A percentile compares a stretch with the other conserved stretches of the same genome.
Evolutionary conservation across 2,797 vertebrate species (phyloP).

Genomic region (Pangasius sanitwongsei): DNA sequence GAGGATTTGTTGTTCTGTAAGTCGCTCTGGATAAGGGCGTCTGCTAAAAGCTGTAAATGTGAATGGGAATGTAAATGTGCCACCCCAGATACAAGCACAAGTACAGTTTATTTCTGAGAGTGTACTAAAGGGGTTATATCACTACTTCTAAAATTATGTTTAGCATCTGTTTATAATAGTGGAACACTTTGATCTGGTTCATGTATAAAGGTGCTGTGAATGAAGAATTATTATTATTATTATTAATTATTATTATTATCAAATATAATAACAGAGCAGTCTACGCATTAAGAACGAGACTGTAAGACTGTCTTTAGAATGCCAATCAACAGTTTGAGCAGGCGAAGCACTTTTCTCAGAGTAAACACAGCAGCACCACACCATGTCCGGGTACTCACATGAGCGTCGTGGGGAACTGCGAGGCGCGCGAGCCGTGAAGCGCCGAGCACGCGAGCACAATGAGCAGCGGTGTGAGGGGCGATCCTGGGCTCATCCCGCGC

Average conservation of each 20-base stretch:
- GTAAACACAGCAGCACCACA: not conserved
- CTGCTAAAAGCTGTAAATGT: not conserved
- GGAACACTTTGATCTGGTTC: not conserved
- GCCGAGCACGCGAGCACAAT: conserved; percentile 75
- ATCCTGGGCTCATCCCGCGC: conserved; percentile 66
- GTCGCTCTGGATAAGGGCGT: not conserved
- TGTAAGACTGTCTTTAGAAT: not conserved
- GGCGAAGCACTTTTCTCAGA: conserved; percentile 5
- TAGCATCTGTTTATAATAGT: not conserved
- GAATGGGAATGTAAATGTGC: not conserved
- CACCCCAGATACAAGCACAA: not conserved
- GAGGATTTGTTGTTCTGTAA: conserved; percentile 11
- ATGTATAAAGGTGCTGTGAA: not conserved
- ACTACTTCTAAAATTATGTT: not conserved
- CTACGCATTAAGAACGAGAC: too few relatives aligned
- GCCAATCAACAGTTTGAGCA: conserved; percentile 29
- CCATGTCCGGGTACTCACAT: conserved; percentile 81
- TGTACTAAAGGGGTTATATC: not conserved
- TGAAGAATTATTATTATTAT: not conserved
- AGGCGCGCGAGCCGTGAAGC: conserved; percentile 56
- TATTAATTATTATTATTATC: not conserved
- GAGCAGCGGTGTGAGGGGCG: conserved; percentile 70
- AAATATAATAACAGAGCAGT: not conserved
- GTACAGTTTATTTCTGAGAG: not conserved
- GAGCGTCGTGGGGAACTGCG: conserved; percentile 88